Conservation (phyloP, 2,113 vertebrate species). For the Synodontis membranacea region DNA sequence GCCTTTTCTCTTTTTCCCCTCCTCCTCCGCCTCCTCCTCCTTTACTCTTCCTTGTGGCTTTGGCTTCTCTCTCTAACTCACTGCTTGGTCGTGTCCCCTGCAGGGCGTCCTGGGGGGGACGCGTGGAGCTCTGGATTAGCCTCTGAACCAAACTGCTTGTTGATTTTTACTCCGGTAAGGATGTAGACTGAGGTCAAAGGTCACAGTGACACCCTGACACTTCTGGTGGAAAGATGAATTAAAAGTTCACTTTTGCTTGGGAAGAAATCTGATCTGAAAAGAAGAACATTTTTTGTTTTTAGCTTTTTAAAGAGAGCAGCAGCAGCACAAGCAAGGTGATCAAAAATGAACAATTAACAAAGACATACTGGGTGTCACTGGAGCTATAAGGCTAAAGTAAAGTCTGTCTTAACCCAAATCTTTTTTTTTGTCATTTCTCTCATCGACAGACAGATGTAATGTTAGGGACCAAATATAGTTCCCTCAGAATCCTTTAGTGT, state of each 20-base stretch:
- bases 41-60: constrained; percentile 31
- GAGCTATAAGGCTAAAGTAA: background rate
- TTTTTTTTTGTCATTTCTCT: background rate
- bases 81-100: constrained; percentile 23
- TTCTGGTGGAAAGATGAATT: background rate
- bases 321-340: no score
- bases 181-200: constrained; percentile 10
- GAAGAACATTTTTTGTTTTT: background rate
- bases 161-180: background rate
- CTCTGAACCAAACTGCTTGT: background rate
- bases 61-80: background rate
- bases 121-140: background rate
- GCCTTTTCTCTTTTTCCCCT: constrained; percentile 86
- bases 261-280: background rate
- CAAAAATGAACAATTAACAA: background rate
- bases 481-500: background rate
- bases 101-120: constrained; percentile 21
- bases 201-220: background rate
- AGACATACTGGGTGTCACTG: background rate
- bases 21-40: constrained; percentile 75
- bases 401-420: background rate
- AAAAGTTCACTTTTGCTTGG: background rate
- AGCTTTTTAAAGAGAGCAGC: background rate
- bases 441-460: background rate
- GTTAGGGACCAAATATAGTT: background rate